phyloP scores from a whole-genome alignment of 2,888 invertebrate species.

The Operophtera brumata region DNA sequence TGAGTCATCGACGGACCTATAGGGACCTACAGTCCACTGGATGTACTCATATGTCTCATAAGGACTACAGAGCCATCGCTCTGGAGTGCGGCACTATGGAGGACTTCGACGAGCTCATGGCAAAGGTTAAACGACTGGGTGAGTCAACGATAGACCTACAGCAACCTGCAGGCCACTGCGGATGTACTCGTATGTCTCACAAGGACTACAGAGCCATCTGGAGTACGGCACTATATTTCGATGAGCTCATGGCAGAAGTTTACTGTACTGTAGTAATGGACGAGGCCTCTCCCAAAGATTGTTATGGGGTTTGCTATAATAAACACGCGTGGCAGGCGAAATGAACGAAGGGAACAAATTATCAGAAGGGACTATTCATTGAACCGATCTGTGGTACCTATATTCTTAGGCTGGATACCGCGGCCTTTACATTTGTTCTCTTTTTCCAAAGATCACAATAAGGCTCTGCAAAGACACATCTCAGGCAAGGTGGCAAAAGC shows the following conservation, averaged over 20 bases:
- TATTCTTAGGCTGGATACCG: too few species aligned
- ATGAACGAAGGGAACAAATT: too few species aligned
- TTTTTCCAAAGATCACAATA: too few species aligned
- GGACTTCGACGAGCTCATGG: constrained; percentile 83
- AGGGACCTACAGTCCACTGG: constrained; percentile 31
- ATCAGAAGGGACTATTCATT: too few species aligned
- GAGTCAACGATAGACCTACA: constrained; percentile 5
- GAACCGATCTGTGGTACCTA: too few species aligned
- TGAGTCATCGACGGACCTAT: constrained; percentile 18
- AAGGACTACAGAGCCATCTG: constrained; percentile 81
- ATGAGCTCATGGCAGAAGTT: constrained; percentile 75
- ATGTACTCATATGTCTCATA: constrained; percentile 30
- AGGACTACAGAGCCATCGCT: constrained; percentile 83
- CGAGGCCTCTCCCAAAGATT: too few species aligned
- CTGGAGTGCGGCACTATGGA: constrained; percentile 84
- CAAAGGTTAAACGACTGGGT: constrained; percentile 69
- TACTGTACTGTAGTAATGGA: too few species aligned
- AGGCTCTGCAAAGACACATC: too few species aligned
- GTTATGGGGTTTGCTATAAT: too few species aligned
- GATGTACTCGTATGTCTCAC: constrained; percentile 31
- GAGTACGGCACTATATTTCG: constrained; percentile 87
- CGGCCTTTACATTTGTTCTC: too few species aligned
- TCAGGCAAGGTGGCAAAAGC: too few species aligned
- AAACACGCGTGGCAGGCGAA: too few species aligned
- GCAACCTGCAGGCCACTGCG: constrained; percentile 44